Base-by-base conservation (phyloP, 2,797 vertebrate genomes). In the Tokudaia muenninki region DNA sequence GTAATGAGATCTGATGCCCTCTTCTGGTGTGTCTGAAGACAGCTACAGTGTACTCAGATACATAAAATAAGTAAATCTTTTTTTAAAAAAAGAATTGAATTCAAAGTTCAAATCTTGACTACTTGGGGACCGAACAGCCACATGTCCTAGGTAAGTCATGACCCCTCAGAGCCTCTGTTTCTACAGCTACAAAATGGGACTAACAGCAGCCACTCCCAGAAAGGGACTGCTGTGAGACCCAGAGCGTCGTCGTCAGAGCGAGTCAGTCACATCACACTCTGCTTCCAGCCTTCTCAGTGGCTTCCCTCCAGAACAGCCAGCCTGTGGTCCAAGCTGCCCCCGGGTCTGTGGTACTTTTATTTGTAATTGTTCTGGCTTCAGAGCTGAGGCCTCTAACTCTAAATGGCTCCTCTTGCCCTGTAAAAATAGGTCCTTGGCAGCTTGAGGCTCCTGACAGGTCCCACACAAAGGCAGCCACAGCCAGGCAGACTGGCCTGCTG, bases 351-450 rank as follows among this genome's bases (percentile, higher is more conserved):
- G 88, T 95, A 92, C 94, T 97, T 97, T 97, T 95, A 97, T 97
- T 97, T 97, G 89, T 72, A 72, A 92, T 97, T 96, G 47, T 97
- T 97, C 92, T 97, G 92, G 95, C 92, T 97, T 84, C 90, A 88
- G 77, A 95, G 91, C 95, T 93, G 96, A 98, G 89, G 96, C 89
- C 87, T 95, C 96, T 77, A 91, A 91, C 92, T 97, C 97, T 88
- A 97, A 96, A 97, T 74, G 96, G 89, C 75, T 97, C 92, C 67
- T 97, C 89, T 97, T 97, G 96, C 91, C 94, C 97, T 97, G 97
- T 95, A 97, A 74, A 98, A 98, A 97, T 97, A 97, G 97, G 97
- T 97, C 96, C 41, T 95, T 97, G 97, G 97, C 97, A 98, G 77
- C 91, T 67, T 26, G 77, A 84, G 92, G 89, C 97, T 97, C 95